Evolutionary conservation across 2,797 vertebrate species (phyloP), one percentile per base, ranked within the genome.

Genomic region (Rhyacichthys aspro): DNA sequence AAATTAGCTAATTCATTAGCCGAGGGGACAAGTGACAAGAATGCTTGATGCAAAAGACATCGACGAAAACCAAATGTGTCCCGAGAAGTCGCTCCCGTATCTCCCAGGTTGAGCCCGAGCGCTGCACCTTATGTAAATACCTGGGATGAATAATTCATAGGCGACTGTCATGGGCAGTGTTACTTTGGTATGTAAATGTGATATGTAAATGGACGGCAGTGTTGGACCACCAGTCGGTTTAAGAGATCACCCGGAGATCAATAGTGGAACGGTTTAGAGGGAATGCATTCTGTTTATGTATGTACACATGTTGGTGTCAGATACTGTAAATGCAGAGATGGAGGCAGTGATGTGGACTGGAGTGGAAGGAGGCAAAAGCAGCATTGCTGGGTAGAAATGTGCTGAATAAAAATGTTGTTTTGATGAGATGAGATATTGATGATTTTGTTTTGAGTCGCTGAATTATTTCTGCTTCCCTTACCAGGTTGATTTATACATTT

Each of bases 161-260:
- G 72, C 37, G 9, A 67, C 72, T 71, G 83, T 68, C 63, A 73
- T 45, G 55, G 77, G 36, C 70, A 73, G 70, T 59, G 74, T 78
- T 67, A 65, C 76, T 85, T 84, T 88, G 85, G 71, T 83, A 87
- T 88, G 86, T 63, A 74, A 82, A 89, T 79, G 11, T 28, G 45
- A 59, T 67, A 80, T 82, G 84, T 72, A 83, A 85, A 89, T 80
- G 67, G 43, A 38, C 16, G 47, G 59, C 69, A 17, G 33, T 66
- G 86, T 78, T 63, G 77, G 66, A 72, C 67, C 64, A 32, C 55
- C 5, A 43, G 50, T 52, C 54, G 63, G 58, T 76, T 81, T 63
- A 75, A 70, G 63, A 77, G 78, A 81, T 85, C 74, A 70, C 53
- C 2, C 67, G 17, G 23, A 65, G 81, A 86, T 90, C 89, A 83